Conservation (phyloP, 2,113 vertebrate species). For the Paedocypris sp. region DNA sequence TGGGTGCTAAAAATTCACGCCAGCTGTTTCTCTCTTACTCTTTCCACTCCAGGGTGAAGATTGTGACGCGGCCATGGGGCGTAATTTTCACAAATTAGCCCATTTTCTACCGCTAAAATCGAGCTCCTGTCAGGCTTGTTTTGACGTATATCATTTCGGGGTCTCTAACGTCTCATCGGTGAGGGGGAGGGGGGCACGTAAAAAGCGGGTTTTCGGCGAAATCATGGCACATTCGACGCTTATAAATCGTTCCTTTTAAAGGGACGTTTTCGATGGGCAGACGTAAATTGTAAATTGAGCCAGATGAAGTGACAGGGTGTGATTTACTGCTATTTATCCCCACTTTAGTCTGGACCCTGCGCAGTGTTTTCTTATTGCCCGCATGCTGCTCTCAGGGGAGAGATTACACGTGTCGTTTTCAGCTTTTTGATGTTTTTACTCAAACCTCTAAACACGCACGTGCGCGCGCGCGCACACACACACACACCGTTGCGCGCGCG, state of each 20-base stretch:
- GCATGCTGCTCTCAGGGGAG: slow-evolving; percentile 51
- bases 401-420: slow-evolving; percentile 65
- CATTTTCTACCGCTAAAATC: slow-evolving; percentile 34
- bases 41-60: slow-evolving; percentile 39
- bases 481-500: too few species aligned
- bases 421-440: slow-evolving; percentile 63
- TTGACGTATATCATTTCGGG: slow-evolving; percentile 36
- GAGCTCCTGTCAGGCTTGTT: slow-evolving; percentile 48
- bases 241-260: slow-evolving; percentile 44
- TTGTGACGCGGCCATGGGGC: slow-evolving; percentile 44
- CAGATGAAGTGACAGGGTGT: slow-evolving; percentile 54
- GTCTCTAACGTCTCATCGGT: slow-evolving; percentile 22
- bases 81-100: slow-evolving; percentile 47
- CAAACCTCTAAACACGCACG: slow-evolving; percentile 47
- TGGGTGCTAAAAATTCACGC: slow-evolving; percentile 71
- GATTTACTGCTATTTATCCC: slow-evolving; percentile 63
- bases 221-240: slow-evolving; percentile 31
- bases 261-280: slow-evolving; percentile 49
- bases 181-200: neutral
- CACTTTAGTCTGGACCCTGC: slow-evolving; percentile 45
- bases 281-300: slow-evolving; percentile 45
- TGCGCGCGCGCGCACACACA: too few species aligned
- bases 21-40: slow-evolving; percentile 62
- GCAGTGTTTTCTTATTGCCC: slow-evolving; percentile 61
- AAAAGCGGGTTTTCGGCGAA: slow-evolving; percentile 21